Conservation (phyloP, 2,797 vertebrate species). For the Alauda arvensis region DNA sequence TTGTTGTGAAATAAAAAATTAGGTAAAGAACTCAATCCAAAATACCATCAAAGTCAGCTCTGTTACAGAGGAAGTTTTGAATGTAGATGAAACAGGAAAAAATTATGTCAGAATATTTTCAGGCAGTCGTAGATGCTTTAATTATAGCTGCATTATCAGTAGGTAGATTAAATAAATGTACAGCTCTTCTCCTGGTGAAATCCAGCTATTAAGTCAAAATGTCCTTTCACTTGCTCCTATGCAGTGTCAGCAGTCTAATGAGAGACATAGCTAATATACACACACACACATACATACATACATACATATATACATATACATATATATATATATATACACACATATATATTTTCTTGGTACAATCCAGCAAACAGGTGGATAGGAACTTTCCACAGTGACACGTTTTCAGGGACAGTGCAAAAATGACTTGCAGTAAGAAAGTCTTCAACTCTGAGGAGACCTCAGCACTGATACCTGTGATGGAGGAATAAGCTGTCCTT, state of each 20-base stretch:
- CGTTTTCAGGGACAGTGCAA: rapidly evolving
- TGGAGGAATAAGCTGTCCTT: background rate
- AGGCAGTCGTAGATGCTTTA: background rate
- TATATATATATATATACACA: no score
- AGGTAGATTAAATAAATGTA: background rate
- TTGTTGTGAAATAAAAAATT: slow-evolving; percentile 19
- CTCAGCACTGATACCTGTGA: background rate
- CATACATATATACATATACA: rapidly evolving
- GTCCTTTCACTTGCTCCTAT: background rate
- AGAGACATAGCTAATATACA: background rate
- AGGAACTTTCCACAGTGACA: background rate
- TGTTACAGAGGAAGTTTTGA: background rate
- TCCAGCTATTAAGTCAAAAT: background rate
- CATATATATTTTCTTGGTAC: background rate
- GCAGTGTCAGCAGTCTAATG: background rate
- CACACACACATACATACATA: rapidly evolving
- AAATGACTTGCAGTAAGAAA: background rate
- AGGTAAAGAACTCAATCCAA: background rate
- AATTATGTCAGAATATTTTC: background rate
- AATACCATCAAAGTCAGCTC: background rate
- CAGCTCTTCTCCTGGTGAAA: background rate
- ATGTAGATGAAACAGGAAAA: background rate
- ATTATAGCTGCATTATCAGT: background rate
- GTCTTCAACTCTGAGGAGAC: background rate
- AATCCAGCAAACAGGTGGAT: background rate